Percentiles rank a stretch among this genome's conserved stretches.
phyloP scores from a whole-genome alignment of 2,888 invertebrate genomes.

The Tinea pellionella region DNA sequence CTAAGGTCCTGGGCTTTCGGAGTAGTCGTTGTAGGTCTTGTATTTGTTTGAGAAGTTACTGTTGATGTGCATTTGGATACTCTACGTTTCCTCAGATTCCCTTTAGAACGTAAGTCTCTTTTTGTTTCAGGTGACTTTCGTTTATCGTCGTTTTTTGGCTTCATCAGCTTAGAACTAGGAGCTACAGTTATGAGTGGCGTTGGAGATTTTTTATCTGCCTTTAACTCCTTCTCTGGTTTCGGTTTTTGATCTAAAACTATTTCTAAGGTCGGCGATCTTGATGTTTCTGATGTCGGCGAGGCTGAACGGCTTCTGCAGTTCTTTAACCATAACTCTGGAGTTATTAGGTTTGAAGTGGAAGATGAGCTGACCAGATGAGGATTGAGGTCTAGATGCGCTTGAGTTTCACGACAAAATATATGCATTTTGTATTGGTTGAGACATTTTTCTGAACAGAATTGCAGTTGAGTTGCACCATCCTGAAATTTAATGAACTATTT shows the following conservation, averaged over 20 bases:
- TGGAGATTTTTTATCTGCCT: constrained; percentile 53
- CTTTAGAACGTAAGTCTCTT: constrained; percentile 48
- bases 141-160: constrained; percentile 49
- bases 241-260: constrained; percentile 29
- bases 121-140: constrained; percentile 57
- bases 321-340: constrained; percentile 90
- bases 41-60: constrained; percentile 48
- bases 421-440: constrained; percentile 97
- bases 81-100: constrained; percentile 58
- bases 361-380: constrained; percentile 74
- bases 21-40: constrained; percentile 41
- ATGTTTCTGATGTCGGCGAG: constrained; percentile 68
- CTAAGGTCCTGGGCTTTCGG: constrained; percentile 60
- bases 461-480: constrained; percentile 90
- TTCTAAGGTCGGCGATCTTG: constrained; percentile 64
- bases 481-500: constrained; percentile 44
- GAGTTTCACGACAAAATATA: constrained; percentile 93
- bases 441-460: constrained; percentile 93
- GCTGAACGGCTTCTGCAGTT: constrained; percentile 79
- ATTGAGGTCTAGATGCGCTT: constrained; percentile 89
- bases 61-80: constrained; percentile 55
- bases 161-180: constrained; percentile 74
- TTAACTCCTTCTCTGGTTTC: constrained; percentile 29
- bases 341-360: constrained; percentile 74
- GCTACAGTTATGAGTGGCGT: constrained; percentile 75